Percentiles rank a stretch among this genome's conserved stretches.
Evolutionary conservation across 2,797 vertebrate genomes (phyloP).

Genomic region (Labroides dimidiatus): DNA sequence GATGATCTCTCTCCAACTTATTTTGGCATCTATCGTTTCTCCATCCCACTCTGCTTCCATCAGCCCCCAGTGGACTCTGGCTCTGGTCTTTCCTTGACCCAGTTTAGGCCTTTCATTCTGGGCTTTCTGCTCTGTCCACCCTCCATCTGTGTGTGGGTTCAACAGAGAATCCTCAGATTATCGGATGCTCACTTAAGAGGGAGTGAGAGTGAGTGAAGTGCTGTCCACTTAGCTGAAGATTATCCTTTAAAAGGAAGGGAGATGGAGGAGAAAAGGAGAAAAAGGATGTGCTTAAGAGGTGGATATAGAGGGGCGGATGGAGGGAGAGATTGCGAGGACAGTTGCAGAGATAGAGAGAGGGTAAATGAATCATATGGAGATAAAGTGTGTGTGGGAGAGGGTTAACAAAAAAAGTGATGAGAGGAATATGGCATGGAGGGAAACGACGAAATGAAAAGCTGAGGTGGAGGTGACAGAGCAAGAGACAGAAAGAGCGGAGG

Average conservation of each 20-base stretch:
- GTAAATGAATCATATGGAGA: conserved; percentile 71
- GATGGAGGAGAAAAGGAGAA: conserved; percentile 69
- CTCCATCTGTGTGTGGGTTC: conserved; percentile 42
- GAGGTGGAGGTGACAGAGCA: conserved; percentile 65
- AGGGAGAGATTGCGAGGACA: conserved; percentile 64
- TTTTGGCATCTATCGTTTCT: conserved; percentile 79
- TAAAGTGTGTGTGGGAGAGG: conserved; percentile 79
- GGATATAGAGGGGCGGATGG: conserved; percentile 57
- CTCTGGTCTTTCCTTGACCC: conserved; percentile 84
- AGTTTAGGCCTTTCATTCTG: conserved; percentile 81
- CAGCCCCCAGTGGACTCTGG: conserved; percentile 67
- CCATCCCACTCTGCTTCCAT: conserved; percentile 79
- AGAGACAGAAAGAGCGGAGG: conserved; percentile 52
- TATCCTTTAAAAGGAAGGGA: conserved; percentile 90
- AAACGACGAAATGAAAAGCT: conserved; percentile 84
- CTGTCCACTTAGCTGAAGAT: conserved; percentile 95
- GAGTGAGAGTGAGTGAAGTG: conserved; percentile 80
- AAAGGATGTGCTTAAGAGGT: conserved; percentile 81
- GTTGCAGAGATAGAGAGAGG: conserved; percentile 58
- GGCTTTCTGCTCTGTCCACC: conserved; percentile 44
- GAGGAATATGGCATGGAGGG: conserved; percentile 49
- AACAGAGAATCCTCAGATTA: conserved; percentile 76
- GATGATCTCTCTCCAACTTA: conserved; percentile 64
- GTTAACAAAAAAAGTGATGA: conserved; percentile 69
- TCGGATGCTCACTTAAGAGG: conserved; percentile 76